Base-by-base conservation (phyloP, 2,888 invertebrate genomes). In the Unio delphinus region DNA sequence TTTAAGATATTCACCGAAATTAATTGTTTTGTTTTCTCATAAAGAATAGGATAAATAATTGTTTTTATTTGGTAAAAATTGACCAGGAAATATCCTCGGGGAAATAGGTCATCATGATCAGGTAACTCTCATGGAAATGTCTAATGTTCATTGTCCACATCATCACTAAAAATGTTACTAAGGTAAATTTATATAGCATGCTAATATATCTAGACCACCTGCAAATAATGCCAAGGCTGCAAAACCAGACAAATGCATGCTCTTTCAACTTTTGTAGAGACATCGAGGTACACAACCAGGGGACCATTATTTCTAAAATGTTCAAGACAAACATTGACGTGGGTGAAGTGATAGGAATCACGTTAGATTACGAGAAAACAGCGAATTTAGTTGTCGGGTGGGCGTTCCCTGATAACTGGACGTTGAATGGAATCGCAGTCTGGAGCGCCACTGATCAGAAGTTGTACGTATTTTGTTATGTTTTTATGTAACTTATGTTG, bases 381-480 rank as follows among this genome's bases (percentile, higher is more conserved):
- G 23, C 62, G 55, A 75, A 64, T 45, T 5, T 78, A 0, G 23
- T 83, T 1, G 64, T 74, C 20, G 69, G 72, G 18, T 74, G 74
- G 66, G 66, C 73, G 4, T 83, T 80, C 63, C 79, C 79, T 0
- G 75, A 81, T 62, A 71, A 74, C 68, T 83, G 80, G 81, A 75
- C 78, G 18, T 55, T 81, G 15, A 66, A 73, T 30, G 80, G 76
- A 6, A 68, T 77, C 18, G 65, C 78, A 1, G 56, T 81, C n/a
- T 70, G 66, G 57, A 72, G 73, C 28, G 80, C 74, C 0, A 77
- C 78, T 26, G 65, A 68, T 55, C 74, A 79, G 65, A 64, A 64
- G 58, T 61, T 68, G 80, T 80, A 68, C 70, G 72, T 73, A 59
- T 6, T 62, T 58, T 5, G n/a, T n/a, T 45, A 45, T 3, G 45